These are phyloP conservation scores for Morone chrysops DNA, from an alignment of 2,113 vertebrate species.

Conservation along the genomic window DNA sequence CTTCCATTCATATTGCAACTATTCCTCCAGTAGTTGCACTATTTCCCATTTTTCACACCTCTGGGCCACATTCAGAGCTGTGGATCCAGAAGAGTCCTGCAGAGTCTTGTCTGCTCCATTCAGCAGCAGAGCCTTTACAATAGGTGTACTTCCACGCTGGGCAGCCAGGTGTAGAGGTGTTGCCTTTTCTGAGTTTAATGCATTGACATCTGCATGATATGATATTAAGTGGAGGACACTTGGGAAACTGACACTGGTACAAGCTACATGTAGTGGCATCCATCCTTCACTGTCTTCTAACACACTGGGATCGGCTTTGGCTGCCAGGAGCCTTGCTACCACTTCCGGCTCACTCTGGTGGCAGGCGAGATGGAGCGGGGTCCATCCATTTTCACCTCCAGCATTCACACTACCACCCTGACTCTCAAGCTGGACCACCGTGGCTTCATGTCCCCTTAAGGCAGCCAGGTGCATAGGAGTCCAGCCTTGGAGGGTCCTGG, in stretches of 20 bases:
- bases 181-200: constrained; percentile 80
- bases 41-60: constrained; percentile 78
- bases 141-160: constrained; percentile 81
- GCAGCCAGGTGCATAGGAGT: constrained; percentile 88
- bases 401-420: constrained; percentile 75
- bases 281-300: constrained; percentile 82
- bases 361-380: constrained; percentile 87
- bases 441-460: constrained; percentile 85
- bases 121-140: constrained; percentile 86
- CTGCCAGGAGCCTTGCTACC: constrained; percentile 81
- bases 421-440: constrained; percentile 82
- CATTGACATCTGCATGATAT: constrained; percentile 82
- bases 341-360: constrained; percentile 75
- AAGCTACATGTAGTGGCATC: constrained; percentile 88
- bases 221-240: constrained; percentile 85
- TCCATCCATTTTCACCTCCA: constrained; percentile 85
- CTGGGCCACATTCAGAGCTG: constrained; percentile 84
- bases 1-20: not conserved
- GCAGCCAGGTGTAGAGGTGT: constrained; percentile 88
- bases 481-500: constrained; percentile 86
- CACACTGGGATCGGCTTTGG: constrained; percentile 82
- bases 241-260: constrained; percentile 81
- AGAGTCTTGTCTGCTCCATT: constrained; percentile 78
- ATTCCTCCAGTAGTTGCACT: constrained; percentile 75
- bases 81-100: constrained; percentile 80